Conservation (phyloP, 2,113 vertebrate genomes). For the Nycticebus coucang region DNA sequence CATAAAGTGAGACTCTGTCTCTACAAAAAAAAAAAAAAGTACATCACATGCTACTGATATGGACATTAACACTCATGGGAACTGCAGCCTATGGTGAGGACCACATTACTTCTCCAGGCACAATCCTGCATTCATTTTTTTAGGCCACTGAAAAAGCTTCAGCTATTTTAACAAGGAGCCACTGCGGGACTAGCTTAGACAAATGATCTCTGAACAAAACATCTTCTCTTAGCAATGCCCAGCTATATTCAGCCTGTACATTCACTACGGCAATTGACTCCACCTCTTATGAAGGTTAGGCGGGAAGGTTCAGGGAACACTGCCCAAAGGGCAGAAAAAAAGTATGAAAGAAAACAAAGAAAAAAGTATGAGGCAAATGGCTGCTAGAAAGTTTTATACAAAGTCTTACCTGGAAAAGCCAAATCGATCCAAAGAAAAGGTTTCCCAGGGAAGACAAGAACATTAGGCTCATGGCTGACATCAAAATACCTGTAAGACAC, state of each 20-base stretch:
- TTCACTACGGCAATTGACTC: not conserved
- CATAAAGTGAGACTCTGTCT: too few species aligned
- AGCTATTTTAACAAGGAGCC: not conserved
- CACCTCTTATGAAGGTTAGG: not conserved
- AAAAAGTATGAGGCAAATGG: not conserved
- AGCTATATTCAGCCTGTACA: not conserved
- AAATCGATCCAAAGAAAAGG: constrained; percentile 90
- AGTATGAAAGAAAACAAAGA: not conserved
- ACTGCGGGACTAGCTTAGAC: not conserved
- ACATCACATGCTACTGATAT: not conserved
- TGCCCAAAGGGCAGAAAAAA: not conserved
- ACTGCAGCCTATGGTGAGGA: not conserved
- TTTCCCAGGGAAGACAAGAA: constrained; percentile 92
- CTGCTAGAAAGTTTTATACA: not conserved
- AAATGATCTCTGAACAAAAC: constrained; percentile 13
- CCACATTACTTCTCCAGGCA: not conserved
- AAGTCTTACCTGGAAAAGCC: constrained; percentile 92
- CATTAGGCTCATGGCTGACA: constrained; percentile 92
- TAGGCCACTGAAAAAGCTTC: not conserved
- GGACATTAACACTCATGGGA: not conserved
- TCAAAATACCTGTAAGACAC: constrained; percentile 88
- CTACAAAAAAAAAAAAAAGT: too few species aligned
- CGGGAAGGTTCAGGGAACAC: not conserved
- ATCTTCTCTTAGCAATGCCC: not conserved
- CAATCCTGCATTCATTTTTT: not conserved